Evolutionary conservation across 2,888 invertebrate species (phyloP).

Genomic region (Mesorhabditis belari): DNA sequence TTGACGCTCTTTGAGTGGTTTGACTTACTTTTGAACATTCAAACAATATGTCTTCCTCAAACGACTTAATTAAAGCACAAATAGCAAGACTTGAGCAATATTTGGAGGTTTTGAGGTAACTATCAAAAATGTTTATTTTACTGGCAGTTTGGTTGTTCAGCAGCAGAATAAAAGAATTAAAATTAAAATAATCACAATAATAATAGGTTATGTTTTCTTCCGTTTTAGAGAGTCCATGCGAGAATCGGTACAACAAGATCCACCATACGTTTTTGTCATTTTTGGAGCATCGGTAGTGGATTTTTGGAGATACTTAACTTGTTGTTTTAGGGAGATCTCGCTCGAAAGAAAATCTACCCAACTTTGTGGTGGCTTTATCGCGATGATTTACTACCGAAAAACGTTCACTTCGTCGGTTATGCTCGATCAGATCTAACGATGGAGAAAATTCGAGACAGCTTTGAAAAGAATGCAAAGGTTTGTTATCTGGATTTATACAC

Average conservation of each 20-base stretch:
- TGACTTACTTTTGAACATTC: too few species aligned
- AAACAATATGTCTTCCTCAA: background rate
- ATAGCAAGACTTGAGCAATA: background rate
- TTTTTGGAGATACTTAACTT: constrained; percentile 57
- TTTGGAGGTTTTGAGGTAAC: background rate
- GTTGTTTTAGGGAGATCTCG: constrained; percentile 75
- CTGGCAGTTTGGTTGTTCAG: background rate
- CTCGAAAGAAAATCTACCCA: constrained; percentile 97
- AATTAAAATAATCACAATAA: too few species aligned
- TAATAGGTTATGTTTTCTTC: too few species aligned
- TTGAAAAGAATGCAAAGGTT: constrained; percentile 77
- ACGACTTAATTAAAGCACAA: background rate
- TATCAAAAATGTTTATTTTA: background rate
- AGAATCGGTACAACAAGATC: constrained; percentile 26
- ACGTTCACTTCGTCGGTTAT: constrained; percentile 83
- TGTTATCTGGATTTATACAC: constrained; percentile 4
- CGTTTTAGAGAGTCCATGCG: constrained; percentile 41
- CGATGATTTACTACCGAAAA: constrained; percentile 79
- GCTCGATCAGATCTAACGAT: constrained; percentile 75
- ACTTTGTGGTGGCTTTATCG: constrained; percentile 87
- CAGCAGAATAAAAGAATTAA: background rate
- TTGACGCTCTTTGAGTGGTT: too few species aligned
- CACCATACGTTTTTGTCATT: constrained; percentile 68
- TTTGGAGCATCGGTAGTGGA: constrained; percentile 73
- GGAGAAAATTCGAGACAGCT: constrained; percentile 69